Percentiles rank a stretch among this genome's conserved stretches.
Evolutionary conservation across 1,140 invertebrate genomes (phyloP).

Genomic region (Cherax destructor): DNA sequence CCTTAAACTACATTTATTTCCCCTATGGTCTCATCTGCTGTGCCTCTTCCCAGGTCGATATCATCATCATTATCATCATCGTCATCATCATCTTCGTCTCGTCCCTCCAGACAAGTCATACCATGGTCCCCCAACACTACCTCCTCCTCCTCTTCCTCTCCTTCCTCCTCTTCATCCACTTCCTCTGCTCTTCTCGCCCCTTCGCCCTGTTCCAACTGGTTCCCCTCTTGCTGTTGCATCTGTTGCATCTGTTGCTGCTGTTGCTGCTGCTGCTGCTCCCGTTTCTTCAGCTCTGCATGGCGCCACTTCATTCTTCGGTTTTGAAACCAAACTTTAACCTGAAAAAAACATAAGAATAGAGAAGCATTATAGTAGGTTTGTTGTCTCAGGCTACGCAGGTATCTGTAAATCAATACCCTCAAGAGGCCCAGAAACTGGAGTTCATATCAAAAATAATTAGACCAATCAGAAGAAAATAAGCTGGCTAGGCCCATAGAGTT

Average conservation of each 20-base stretch:
- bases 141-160: slow-evolving; percentile 2
- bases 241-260: slow-evolving; percentile 25
- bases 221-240: slow-evolving; percentile 3
- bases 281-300: slow-evolving; percentile 76
- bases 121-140: background rate
- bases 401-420: no score
- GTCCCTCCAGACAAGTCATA: background rate
- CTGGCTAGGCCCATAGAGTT: no score
- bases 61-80: slow-evolving; percentile 25
- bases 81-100: background rate
- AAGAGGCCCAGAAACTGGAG: no score
- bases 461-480: no score
- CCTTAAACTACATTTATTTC: slow-evolving; percentile 3
- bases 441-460: no score
- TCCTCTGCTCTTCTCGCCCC: background rate
- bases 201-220: background rate
- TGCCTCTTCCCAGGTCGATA: slow-evolving; percentile 2
- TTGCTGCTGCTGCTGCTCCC: slow-evolving; percentile 55
- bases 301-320: slow-evolving; percentile 96
- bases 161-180: background rate
- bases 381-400: no score
- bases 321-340: slow-evolving; percentile 96
- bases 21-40: background rate
- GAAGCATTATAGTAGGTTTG: no score
- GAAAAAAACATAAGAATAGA: slow-evolving; percentile 4